Conservation (phyloP, 2,888 invertebrate species). For the Aromia moschata region DNA sequence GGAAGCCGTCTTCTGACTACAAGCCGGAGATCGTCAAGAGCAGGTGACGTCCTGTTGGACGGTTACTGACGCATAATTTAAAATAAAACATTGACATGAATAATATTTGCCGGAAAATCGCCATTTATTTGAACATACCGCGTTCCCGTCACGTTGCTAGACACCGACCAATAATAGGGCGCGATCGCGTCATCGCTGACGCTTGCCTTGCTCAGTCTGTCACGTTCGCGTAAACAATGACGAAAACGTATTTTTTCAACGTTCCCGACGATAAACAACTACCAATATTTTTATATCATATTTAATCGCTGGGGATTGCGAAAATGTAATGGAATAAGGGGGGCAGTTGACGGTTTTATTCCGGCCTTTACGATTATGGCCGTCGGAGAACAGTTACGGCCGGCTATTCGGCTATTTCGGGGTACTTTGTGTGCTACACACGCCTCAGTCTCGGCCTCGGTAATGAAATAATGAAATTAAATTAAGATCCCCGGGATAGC, state of each 20-base stretch:
- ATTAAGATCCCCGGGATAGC: constrained; percentile 17
- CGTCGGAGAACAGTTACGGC: constrained; percentile 33
- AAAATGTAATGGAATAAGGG: constrained; percentile 36
- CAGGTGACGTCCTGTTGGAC: too few relatives aligned
- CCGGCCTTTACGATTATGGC: constrained; percentile 39
- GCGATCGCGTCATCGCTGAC: too few relatives aligned
- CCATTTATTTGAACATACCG: too few relatives aligned
- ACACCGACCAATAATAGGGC: too few relatives aligned
- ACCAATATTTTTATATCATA: constrained; percentile 24
- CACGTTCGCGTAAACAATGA: too few relatives aligned
- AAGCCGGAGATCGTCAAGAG: too few relatives aligned
- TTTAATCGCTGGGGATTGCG: constrained; percentile 23
- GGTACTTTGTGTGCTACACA: constrained; percentile 43
- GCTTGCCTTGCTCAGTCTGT: too few relatives aligned
- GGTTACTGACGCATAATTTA: too few relatives aligned
- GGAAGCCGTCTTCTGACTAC: background rate
- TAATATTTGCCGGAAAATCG: too few relatives aligned
- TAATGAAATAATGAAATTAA: constrained; percentile 38
- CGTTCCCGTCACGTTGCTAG: too few relatives aligned
- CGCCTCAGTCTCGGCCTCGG: constrained; percentile 29
- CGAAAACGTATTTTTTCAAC: constrained; percentile 6
- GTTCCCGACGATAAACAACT: constrained; percentile 3
- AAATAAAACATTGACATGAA: too few relatives aligned
- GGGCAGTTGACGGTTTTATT: constrained; percentile 33
- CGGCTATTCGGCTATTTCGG: constrained; percentile 39